A percentile compares a stretch with the other conserved stretches of the same genome.
These are phyloP conservation scores for Asbolus verrucosus DNA, from an alignment of 1,140 invertebrate genomes.

Conservation along the genomic window DNA sequence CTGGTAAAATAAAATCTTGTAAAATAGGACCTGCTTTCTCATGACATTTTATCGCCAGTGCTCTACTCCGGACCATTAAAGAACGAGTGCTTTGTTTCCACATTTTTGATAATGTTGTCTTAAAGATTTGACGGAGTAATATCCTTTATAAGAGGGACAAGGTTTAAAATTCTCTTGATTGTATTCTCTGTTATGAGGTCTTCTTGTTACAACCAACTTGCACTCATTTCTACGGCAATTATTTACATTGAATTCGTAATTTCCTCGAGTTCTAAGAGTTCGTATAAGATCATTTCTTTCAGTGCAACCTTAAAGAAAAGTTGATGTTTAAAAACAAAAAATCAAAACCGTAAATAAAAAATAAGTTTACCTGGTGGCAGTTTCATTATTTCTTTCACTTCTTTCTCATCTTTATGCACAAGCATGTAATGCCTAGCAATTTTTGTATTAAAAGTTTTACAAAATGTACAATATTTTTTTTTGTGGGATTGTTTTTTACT, in stretches of 20 bases:
- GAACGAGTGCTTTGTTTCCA: not conserved
- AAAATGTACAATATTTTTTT: no score
- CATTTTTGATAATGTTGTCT: conserved; percentile 20
- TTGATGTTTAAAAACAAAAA: no score
- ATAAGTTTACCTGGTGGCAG: no score
- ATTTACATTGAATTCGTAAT: not conserved
- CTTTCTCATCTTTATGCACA: no score
- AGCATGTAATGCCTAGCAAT: no score
- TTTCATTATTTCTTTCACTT: no score
- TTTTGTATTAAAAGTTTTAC: no score
- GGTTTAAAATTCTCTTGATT: not conserved
- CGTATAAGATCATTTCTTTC: no score
- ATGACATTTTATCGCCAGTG: not conserved
- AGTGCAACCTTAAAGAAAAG: no score
- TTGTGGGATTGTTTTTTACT: no score
- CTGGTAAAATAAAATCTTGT: conserved; percentile 1
- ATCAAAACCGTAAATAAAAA: no score
- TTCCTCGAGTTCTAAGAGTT: no score
- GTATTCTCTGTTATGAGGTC: not conserved
- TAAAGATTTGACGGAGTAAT: conserved; percentile 15
- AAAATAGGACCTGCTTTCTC: not conserved
- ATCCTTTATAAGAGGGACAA: conserved; percentile 23
- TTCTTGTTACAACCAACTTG: not conserved
- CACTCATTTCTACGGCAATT: not conserved
- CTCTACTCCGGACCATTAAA: not conserved